Conservation (phyloP, 2,113 vertebrate genomes). For the Plecotus auritus region DNA sequence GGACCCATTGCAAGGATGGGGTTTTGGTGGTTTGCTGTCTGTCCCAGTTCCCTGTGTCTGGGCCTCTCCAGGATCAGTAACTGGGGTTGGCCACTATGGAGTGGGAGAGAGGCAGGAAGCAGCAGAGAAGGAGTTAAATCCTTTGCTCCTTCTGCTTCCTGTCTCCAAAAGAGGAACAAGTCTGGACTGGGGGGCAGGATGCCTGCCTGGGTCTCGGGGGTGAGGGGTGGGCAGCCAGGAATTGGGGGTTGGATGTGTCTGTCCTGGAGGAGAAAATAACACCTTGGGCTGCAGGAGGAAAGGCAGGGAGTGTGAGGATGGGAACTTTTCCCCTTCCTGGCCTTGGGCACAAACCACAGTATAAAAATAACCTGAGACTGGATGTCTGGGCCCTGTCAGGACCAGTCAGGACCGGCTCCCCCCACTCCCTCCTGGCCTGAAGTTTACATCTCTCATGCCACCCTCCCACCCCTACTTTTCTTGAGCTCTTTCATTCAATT, state of each 20-base stretch:
- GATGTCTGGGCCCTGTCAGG: constrained; percentile 67
- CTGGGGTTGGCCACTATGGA: not conserved
- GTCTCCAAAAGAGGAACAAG: constrained; percentile 69
- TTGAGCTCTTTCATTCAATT: not conserved
- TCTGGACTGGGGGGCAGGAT: constrained; percentile 50
- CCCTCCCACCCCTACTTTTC: not conserved
- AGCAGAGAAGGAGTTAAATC: constrained; percentile 45
- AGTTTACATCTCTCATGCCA: not conserved
- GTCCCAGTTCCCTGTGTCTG: not conserved
- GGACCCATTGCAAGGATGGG: not conserved
- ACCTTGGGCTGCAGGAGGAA: constrained; percentile 42
- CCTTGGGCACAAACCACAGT: constrained; percentile 75
- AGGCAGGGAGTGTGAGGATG: constrained; percentile 49
- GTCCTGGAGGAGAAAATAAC: constrained; percentile 64
- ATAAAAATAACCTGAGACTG: constrained; percentile 75
- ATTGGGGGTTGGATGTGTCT: constrained; percentile 27
- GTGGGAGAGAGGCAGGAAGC: not conserved
- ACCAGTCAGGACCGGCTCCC: constrained; percentile 67
- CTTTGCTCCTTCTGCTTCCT: constrained; percentile 55
- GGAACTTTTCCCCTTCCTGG: constrained; percentile 63
- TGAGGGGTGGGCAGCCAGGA: constrained; percentile 13
- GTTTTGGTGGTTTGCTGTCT: not conserved
- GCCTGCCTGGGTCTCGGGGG: constrained; percentile 55
- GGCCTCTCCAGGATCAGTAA: not conserved
- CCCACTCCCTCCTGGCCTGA: constrained; percentile 12